A percentile compares a stretch with the other conserved stretches of the same genome.
phyloP scores from a whole-genome alignment of 2,797 vertebrate species.

The Spinus pinus region DNA sequence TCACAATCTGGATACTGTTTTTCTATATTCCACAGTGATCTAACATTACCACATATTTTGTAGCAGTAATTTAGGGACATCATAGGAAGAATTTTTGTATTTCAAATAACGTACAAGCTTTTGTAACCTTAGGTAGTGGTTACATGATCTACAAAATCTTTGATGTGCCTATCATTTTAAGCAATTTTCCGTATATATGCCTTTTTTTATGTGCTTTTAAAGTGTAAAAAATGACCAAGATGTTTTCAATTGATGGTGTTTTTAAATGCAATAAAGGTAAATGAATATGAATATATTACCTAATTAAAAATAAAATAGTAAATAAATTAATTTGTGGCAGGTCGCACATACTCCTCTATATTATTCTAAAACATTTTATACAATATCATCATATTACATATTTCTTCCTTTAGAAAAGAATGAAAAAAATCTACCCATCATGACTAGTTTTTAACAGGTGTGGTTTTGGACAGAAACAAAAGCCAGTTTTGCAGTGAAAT shows the following conservation, averaged over 20 bases:
- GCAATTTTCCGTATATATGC: conserved; percentile 40
- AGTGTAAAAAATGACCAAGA: conserved; percentile 20
- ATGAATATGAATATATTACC: background rate
- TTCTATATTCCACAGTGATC: conserved; percentile 25
- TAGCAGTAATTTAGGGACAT: conserved; percentile 46
- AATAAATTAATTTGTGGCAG: background rate
- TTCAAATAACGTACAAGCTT: conserved; percentile 32
- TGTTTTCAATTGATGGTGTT: background rate
- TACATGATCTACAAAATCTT: conserved; percentile 44
- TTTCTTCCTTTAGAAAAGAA: background rate
- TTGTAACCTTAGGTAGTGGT: conserved; percentile 23
- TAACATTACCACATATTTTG: conserved; percentile 39
- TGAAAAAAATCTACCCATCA: fast-evolving
- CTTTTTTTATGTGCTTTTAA: conserved; percentile 59
- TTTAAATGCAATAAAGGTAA: background rate
- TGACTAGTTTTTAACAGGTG: background rate
- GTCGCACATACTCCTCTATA: fast-evolving
- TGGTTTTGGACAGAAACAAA: background rate
- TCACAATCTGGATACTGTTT: background rate
- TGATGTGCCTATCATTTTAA: conserved; percentile 55
- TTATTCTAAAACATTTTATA: background rate
- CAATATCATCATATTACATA: background rate
- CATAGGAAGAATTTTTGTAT: conserved; percentile 34
- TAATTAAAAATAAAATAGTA: background rate
- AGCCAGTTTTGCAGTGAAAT: background rate